Base-by-base conservation (phyloP, 2,888 invertebrate genomes). In the Pandemis cinnamomeana region DNA sequence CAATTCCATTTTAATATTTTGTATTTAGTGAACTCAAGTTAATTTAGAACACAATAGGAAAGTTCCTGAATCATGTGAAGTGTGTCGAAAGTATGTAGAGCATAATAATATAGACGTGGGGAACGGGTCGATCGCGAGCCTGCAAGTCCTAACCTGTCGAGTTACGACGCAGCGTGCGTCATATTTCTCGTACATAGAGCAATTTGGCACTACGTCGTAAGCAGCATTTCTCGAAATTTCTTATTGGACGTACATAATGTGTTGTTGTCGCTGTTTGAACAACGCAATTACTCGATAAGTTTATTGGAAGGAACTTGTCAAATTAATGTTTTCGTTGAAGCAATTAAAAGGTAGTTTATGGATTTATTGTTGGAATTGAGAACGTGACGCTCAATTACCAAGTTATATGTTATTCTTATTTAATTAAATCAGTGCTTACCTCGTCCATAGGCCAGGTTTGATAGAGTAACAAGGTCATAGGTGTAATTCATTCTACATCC, bases 81-180 rank as follows among this genome's bases (percentile, higher is more conserved):
- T 13, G 13, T 46, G 5, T 46, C 0, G 15, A 46, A 13, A 7
- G 48, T 36, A 8, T 8, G 20, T 27, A 64, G 46, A 20, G 46
- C 15, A 62, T 13, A 46, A 62, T 13, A 46, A 62, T 13, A 46
- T 8, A 48, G 27, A 1, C 27, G 36, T n/a, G 58, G 41, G 41
- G n/a, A 44, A 44, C 15, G 44, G 36, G 67, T 53, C 41, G 67
- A 67, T 58, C 13, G n/a, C 46, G 13, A 13, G 67, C 68, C 64
- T 61, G 60, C 77, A 75, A 72, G 77, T 77, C 58, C 44, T 55
- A 71, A 77, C 76, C 66, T 77, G 77, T 76, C 77, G 20, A 36
- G 36, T n/a, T 64, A 5, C 58, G 41, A 8, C 67, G 44, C 44
- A 44, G 44, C 67, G 58, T 68, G 67, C 67, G 67, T 68, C 67